A percentile compares a stretch with the other conserved stretches of the same genome.
These are phyloP conservation scores for Tribolium castaneum DNA, from an alignment of 1,140 invertebrate genomes.

Conservation along the genomic window DNA sequence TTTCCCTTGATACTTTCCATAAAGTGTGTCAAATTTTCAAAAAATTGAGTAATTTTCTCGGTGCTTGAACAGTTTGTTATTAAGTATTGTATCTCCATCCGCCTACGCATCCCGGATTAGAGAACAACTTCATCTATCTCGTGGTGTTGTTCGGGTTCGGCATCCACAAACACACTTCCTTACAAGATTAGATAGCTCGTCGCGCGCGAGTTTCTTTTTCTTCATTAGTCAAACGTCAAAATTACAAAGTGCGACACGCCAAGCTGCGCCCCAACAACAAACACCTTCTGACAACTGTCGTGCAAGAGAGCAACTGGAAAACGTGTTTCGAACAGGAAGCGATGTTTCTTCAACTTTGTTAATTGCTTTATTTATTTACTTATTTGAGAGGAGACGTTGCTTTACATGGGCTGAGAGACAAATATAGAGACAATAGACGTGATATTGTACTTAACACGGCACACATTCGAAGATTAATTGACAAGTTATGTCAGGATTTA, in stretches of 20 bases:
- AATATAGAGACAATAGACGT: background rate
- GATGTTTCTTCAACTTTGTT: conserved; percentile 16
- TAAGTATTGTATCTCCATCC: background rate
- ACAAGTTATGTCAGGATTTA: background rate
- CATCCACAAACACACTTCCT: conserved; percentile 14
- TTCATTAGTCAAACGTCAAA: conserved; percentile 41
- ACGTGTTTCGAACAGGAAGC: conserved; percentile 38
- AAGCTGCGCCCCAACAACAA: conserved; percentile 29
- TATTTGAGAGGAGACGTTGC: background rate
- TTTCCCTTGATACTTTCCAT: no score
- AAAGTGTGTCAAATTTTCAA: no score
- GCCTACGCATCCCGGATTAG: background rate
- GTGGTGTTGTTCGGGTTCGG: background rate
- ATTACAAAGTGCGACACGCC: conserved; percentile 38
- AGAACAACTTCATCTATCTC: background rate
- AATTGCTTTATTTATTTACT: conserved; percentile 35
- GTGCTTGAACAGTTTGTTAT: no score
- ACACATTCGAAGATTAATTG: background rate
- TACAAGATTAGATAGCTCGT: conserved; percentile 31
- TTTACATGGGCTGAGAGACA: background rate
- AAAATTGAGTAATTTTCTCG: no score
- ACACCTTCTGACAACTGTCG: conserved; percentile 37
- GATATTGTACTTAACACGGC: background rate
- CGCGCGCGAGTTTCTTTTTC: conserved; percentile 19
- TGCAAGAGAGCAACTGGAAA: conserved; percentile 35